Evolutionary conservation across 2,113 vertebrate species (phyloP).

Genomic region (Oncorhynchus gorbuscha): DNA sequence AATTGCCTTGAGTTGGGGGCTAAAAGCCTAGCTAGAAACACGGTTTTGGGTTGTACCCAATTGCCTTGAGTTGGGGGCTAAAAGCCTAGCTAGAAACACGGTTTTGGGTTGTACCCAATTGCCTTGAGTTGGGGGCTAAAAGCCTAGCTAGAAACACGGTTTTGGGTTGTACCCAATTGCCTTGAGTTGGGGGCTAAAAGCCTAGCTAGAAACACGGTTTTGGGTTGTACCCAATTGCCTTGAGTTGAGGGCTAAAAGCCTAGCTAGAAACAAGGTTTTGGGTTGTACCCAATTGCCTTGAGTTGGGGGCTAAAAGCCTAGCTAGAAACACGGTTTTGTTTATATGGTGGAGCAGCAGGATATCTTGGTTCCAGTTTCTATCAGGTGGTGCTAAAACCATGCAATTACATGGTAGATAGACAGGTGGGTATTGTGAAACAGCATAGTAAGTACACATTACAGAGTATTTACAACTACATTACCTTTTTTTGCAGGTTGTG

Average conservation of each 20-base stretch:
- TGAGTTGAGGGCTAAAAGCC: not conserved
- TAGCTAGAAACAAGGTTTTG: not conserved
- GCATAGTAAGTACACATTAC: not conserved
- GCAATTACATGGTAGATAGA: not conserved
- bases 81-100: not conserved
- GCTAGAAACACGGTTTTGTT: not conserved
- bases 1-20: not conserved
- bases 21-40: not conserved
- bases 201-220: not conserved
- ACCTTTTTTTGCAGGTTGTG: not conserved
- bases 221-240: not conserved
- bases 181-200: not conserved
- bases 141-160: not conserved
- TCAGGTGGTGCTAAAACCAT: not conserved
- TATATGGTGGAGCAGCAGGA: not conserved
- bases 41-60: not conserved
- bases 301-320: not conserved
- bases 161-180: not conserved
- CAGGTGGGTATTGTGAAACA: not conserved
- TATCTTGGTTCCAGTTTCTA: not conserved
- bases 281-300: not conserved
- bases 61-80: not conserved
- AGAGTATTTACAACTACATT: not conserved
- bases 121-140: not conserved
- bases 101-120: not conserved